A percentile compares a stretch with the other conserved stretches of the same genome.
phyloP scores from a whole-genome alignment of 2,797 vertebrate species.

The Vireo griseus region DNA sequence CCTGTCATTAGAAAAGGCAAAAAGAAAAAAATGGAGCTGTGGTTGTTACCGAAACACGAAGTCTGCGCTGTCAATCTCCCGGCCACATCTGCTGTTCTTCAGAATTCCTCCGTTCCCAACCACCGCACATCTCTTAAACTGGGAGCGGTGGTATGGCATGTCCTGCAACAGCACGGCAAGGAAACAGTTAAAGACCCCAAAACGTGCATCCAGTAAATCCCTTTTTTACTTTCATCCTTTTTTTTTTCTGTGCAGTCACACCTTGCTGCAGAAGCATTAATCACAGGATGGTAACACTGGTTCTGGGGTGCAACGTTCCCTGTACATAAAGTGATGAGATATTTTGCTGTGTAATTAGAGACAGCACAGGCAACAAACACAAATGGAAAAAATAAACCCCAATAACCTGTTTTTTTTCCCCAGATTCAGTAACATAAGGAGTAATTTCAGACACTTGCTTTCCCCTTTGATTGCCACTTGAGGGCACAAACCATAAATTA shows the following conservation, averaged over 20 bases:
- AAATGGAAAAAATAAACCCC: accelerated
- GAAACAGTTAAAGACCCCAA: not conserved
- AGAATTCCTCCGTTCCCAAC: slow-evolving; percentile 98
- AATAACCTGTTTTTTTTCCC: not conserved
- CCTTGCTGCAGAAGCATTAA: not conserved
- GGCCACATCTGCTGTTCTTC: slow-evolving; percentile 94
- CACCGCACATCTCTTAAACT: slow-evolving; percentile 96
- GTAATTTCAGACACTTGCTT: not conserved
- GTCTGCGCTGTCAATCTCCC: slow-evolving; percentile 92
- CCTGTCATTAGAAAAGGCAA: not conserved
- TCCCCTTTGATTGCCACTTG: not conserved
- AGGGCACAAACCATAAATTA: not conserved
- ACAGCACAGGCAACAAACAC: not conserved
- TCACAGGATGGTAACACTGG: accelerated
- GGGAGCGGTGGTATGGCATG: slow-evolving; percentile 94
- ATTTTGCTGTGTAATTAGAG: not conserved
- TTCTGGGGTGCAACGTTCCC: not conserved
- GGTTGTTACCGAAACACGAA: slow-evolving; percentile 90
- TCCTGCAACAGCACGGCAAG: slow-evolving; percentile 76
- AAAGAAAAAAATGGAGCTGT: not conserved
- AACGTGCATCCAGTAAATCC: not conserved
- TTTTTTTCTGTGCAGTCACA: not conserved
- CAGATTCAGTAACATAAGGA: not conserved
- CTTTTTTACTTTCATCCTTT: not conserved
- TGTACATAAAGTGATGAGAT: accelerated